phyloP scores from a whole-genome alignment of 2,797 vertebrate species.

The Semotilus atromaculatus region DNA sequence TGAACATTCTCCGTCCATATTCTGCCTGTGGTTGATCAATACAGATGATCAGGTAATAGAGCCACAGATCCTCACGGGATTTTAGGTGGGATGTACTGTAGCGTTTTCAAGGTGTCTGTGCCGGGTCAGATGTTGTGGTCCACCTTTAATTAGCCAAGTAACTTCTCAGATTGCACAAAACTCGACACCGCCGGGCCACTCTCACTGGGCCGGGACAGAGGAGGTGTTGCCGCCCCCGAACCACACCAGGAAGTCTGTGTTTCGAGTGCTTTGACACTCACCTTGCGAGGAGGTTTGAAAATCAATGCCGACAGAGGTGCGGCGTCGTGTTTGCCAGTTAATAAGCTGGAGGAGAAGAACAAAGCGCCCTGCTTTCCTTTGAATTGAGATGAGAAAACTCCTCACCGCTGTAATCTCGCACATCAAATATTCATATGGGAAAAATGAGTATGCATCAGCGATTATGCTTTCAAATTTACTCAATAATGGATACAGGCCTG shows the following conservation, averaged over 20 bases:
- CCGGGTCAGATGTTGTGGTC: constrained; percentile 33
- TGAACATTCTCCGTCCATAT: background rate
- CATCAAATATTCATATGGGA: constrained; percentile 66
- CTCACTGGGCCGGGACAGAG: constrained; percentile 1
- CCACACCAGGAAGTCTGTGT: constrained; percentile 19
- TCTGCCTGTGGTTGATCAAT: constrained; percentile 36
- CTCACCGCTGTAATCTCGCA: constrained; percentile 55
- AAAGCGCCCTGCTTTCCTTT: constrained; percentile 43
- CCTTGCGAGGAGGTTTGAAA: constrained; percentile 52
- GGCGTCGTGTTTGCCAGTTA: constrained; percentile 57
- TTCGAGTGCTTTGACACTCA: constrained; percentile 21
- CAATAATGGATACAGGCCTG: constrained; percentile 29
- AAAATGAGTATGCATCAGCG: constrained; percentile 59
- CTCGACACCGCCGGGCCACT: constrained; percentile 29
- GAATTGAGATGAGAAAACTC: constrained; percentile 61
- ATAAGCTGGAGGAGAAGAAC: constrained; percentile 51
- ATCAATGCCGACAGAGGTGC: constrained; percentile 52
- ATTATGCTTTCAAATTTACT: constrained; percentile 61
- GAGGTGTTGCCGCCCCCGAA: background rate
- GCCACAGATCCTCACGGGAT: background rate
- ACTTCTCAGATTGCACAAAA: constrained; percentile 50
- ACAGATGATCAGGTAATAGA: constrained; percentile 33
- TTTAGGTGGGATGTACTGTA: constrained; percentile 24
- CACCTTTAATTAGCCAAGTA: constrained; percentile 46
- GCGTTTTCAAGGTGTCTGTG: constrained; percentile 37